Base-by-base conservation (phyloP, 2,113 vertebrate species). In the Neodontobutis hainanensis region DNA sequence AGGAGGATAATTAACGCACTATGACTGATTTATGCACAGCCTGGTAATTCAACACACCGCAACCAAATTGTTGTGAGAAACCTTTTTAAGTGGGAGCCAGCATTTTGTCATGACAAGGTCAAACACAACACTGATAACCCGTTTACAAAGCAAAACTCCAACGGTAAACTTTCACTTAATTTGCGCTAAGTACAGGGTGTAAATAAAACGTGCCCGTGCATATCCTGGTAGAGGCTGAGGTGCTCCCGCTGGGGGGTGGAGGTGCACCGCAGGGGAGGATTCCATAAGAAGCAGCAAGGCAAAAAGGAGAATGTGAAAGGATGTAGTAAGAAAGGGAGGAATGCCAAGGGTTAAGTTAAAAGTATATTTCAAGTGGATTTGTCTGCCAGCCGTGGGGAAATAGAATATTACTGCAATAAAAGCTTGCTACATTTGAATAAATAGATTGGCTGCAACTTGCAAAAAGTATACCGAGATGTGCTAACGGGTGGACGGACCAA, bases 151-250 rank as follows among this genome's bases (percentile, higher is more conserved):
- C 11, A 19, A 7, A 42, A 11, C 47, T 70, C 58, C 40, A 68
- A 49, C 15, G 1, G 50, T 75, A 6, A 16, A 83, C 73, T 83
- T 84, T 82, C 76, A 72, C 84, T 85, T 71, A 60, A 83, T 84
- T 77, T 74, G 68, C 81, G 69, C 63, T 52, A 66, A 85, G 63
- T 76, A 56, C 70, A 75, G 51, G 66, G 40, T 78, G 78, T 66
- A 80, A 82, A 88, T 77, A 59, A 63, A 77, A 89, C 85, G 12
- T 87, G 89, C 61, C 73, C 27, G 5, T 81, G 85, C 90, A 79
- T 46, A 88, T 87, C 81, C 84, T 64, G 52, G 66, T 45, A 11
- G 45, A 66, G 59, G 78, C 69, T 69, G 65, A 73, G 44, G 46
- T 50, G 76, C 73, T 87, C 69, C 53, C n/a, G 60, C 57, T 58